phyloP scores from a whole-genome alignment of 2,113 vertebrate species.

The Lucifuga dentata region DNA sequence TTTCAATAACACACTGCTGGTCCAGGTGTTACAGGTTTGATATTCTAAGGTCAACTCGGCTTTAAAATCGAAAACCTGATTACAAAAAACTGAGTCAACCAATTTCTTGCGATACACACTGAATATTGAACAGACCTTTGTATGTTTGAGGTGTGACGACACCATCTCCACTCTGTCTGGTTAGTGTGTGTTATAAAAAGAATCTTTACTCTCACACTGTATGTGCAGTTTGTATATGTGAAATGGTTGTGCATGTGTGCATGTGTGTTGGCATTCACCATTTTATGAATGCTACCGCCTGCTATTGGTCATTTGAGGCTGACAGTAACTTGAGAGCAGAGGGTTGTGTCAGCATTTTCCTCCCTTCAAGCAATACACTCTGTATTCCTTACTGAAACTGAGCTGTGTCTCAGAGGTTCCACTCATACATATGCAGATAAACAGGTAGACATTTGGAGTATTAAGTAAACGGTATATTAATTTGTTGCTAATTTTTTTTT shows the following conservation, averaged over 20 bases:
- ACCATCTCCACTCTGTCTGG: neutral
- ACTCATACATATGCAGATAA: slow-evolving; percentile 9
- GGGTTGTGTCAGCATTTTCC: slow-evolving; percentile 53
- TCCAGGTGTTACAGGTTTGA: slow-evolving; percentile 44
- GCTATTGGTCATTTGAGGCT: slow-evolving; percentile 24
- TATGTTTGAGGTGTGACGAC: no score
- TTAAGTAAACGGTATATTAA: neutral
- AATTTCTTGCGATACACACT: slow-evolving; percentile 6
- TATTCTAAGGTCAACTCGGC: neutral
- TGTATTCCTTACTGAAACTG: slow-evolving; percentile 48
- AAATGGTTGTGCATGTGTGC: slow-evolving; percentile 2
- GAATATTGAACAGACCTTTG: neutral
- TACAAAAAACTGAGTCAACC: neutral
- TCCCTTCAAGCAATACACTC: slow-evolving; percentile 31
- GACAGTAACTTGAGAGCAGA: slow-evolving; percentile 43
- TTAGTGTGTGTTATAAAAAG: slow-evolving; percentile 7
- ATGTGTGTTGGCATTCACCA: slow-evolving; percentile 8
- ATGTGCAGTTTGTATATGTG: neutral
- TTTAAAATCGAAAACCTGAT: neutral
- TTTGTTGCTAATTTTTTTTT: no score
- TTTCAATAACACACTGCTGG: slow-evolving; percentile 24
- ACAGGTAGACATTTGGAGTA: neutral
- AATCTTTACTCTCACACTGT: no score
- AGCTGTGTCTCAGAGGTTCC: slow-evolving; percentile 37
- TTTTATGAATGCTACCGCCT: slow-evolving; percentile 25